Evolutionary conservation across 2,113 vertebrate genomes (phyloP).

Genomic region (Camelus dromedarius): DNA sequence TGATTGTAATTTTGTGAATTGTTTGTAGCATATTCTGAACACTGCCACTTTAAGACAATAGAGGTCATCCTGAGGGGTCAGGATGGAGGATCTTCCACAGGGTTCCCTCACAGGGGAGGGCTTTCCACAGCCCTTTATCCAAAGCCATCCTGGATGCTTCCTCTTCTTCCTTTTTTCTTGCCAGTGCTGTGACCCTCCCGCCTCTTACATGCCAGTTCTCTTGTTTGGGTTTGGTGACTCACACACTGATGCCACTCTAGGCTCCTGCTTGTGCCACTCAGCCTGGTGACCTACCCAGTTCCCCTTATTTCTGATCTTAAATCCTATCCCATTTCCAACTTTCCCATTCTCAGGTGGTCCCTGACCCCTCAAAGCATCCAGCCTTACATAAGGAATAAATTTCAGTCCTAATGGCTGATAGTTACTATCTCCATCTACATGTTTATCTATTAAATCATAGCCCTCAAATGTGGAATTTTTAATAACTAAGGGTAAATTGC

Average conservation of each 20-base stretch:
- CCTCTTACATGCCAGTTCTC: not conserved
- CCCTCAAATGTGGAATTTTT: not conserved
- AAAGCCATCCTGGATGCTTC: not conserved
- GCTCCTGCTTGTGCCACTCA: not conserved
- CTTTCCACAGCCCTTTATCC: not conserved
- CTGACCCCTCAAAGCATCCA: not conserved
- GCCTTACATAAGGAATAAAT: not conserved
- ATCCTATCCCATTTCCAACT: not conserved
- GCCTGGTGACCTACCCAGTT: not conserved
- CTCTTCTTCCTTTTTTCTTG: not conserved
- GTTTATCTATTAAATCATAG: not conserved
- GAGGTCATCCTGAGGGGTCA: not conserved
- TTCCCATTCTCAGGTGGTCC: not conserved
- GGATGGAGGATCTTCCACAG: not conserved
- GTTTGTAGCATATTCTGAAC: not conserved
- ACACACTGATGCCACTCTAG: not conserved
- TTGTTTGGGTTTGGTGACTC: not conserved
- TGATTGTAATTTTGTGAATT: not conserved
- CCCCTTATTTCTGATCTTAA: not conserved
- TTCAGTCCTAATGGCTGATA: not conserved
- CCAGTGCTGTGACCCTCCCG: not conserved
- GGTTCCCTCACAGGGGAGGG: not conserved
- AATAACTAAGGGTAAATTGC: not conserved
- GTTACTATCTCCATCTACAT: not conserved
- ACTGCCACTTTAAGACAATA: conserved; percentile 2